A percentile compares a stretch with the other conserved stretches of the same genome.
These are phyloP conservation scores for Leucopsar rothschildi DNA, from an alignment of 2,113 vertebrate genomes.

Conservation along the genomic window DNA sequence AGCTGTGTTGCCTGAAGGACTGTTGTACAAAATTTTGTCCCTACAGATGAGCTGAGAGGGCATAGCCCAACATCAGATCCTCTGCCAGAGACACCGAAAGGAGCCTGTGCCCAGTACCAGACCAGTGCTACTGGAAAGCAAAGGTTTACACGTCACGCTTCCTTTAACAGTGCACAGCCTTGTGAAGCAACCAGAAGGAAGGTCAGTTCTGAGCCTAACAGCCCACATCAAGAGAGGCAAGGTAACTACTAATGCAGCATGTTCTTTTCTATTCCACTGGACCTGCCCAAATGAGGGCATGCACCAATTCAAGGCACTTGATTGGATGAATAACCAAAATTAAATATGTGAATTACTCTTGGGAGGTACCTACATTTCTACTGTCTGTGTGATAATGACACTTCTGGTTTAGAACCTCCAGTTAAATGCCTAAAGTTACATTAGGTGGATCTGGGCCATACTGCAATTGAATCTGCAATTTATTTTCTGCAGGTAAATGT, in stretches of 20 bases:
- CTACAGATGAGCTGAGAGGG: slow-evolving; percentile 53
- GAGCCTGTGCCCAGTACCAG: not conserved
- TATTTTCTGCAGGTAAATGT: not conserved
- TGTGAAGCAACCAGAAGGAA: slow-evolving; percentile 66
- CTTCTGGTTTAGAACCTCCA: not conserved
- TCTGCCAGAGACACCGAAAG: slow-evolving; percentile 50
- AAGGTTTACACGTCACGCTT: slow-evolving; percentile 74
- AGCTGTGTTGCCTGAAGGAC: not conserved
- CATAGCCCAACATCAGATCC: slow-evolving; percentile 50
- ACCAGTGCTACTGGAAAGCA: slow-evolving; percentile 44
- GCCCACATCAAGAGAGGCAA: slow-evolving; percentile 66
- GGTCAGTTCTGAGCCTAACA: slow-evolving; percentile 83
- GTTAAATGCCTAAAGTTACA: not conserved
- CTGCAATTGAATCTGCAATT: not conserved
- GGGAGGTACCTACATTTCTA: not conserved
- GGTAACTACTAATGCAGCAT: slow-evolving; percentile 57
- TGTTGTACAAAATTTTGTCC: slow-evolving; percentile 16
- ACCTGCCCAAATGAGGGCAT: not conserved
- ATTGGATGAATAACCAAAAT: not conserved
- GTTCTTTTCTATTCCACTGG: not conserved
- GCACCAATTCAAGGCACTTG: not conserved
- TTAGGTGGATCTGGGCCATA: not conserved
- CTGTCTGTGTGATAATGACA: not conserved
- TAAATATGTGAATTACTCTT: not conserved
- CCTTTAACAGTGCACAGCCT: slow-evolving; percentile 70